Conservation (phyloP, 2,113 vertebrate species). For the Uropsilus gracilis region DNA sequence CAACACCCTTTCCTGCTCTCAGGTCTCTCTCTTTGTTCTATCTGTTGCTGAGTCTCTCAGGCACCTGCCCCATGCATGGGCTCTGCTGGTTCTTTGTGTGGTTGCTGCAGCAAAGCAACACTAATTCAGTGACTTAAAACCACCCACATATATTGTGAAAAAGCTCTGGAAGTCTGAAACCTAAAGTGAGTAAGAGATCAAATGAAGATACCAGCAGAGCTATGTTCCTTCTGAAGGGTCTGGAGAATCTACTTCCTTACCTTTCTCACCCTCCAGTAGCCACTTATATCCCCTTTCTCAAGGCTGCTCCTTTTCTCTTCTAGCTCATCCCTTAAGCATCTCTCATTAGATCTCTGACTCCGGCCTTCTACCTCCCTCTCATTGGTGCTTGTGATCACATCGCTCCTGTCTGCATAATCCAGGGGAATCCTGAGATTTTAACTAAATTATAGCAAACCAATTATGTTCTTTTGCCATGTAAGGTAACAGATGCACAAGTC, state of each 20-base stretch:
- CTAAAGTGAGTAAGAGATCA: background rate
- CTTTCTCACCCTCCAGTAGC: background rate
- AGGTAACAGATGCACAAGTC: background rate
- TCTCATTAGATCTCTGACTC: background rate
- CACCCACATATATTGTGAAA: too few relatives aligned
- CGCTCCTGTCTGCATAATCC: background rate
- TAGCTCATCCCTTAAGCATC: rapidly evolving
- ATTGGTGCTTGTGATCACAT: background rate
- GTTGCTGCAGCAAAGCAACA: background rate
- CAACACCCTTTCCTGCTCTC: background rate
- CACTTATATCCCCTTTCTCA: background rate
- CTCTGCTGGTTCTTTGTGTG: background rate
- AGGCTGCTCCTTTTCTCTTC: background rate
- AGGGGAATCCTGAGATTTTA: background rate
- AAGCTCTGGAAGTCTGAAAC: background rate
- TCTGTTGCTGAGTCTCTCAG: background rate
- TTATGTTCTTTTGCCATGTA: background rate
- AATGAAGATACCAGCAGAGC: background rate
- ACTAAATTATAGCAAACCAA: background rate
- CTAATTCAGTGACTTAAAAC: background rate
- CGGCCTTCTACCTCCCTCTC: background rate
- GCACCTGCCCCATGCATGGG: background rate
- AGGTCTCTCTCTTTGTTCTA: background rate
- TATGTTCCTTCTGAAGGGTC: background rate
- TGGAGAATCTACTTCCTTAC: background rate